Conservation (phyloP, 1,140 invertebrate species). For the Calephelis virginiensis region DNA sequence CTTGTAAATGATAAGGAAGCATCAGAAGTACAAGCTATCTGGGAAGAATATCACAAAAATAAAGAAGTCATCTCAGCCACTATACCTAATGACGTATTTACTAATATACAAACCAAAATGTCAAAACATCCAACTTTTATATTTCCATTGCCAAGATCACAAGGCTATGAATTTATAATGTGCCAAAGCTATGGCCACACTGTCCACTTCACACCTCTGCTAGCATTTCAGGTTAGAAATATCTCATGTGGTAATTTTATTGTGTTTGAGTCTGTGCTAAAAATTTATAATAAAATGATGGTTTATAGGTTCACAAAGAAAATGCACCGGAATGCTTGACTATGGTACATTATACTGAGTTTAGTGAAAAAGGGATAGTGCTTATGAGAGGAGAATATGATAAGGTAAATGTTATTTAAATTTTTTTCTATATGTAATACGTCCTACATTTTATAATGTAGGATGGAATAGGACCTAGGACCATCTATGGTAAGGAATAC, state of each 20-base stretch:
- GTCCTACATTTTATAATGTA: too few species aligned
- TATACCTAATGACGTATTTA: conserved; percentile 81
- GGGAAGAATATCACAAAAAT: conserved; percentile 88
- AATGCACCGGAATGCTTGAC: conserved; percentile 94
- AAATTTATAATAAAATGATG: not conserved
- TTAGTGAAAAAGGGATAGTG: conserved; percentile 88
- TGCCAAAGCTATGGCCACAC: conserved; percentile 85
- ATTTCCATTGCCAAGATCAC: conserved; percentile 87
- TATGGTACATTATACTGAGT: conserved; percentile 90
- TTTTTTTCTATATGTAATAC: not conserved
- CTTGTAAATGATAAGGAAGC: conserved; percentile 85
- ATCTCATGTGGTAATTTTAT: not conserved
- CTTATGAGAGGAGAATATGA: conserved; percentile 94
- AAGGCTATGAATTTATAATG: conserved; percentile 94
- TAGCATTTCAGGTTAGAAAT: conserved; percentile 88
- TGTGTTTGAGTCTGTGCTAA: not conserved
- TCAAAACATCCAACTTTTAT: conserved; percentile 86
- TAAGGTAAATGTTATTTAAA: conserved; percentile 58
- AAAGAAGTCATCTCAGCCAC: conserved; percentile 87
- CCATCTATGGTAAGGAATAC: too few species aligned
- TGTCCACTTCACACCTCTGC: conserved; percentile 91
- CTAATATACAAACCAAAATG: conserved; percentile 79
- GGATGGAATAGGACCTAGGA: too few species aligned
- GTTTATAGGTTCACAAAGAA: conserved; percentile 88
- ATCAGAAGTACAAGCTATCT: conserved; percentile 88